Evolutionary conservation across 1,140 invertebrate genomes (phyloP).

Genomic region (Cydia pomonella): DNA sequence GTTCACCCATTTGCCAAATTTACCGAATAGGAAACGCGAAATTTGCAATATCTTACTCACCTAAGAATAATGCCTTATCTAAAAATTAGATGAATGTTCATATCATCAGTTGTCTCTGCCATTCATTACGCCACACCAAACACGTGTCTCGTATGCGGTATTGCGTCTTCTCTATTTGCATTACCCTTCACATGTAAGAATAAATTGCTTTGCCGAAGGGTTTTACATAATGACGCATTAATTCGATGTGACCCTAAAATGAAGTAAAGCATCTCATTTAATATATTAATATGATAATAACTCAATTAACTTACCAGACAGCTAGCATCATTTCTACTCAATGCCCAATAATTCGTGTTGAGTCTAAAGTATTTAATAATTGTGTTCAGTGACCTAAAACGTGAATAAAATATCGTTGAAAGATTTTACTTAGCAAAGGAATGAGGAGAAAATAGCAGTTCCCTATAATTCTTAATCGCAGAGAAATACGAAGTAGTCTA

Average conservation of each 20-base stretch:
- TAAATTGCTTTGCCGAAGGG: constrained; percentile 11
- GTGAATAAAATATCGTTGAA: background rate
- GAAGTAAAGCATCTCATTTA: background rate
- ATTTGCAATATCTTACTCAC: no score
- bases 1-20: no score
- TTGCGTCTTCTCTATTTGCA: constrained; percentile 25
- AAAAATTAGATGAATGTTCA: no score
- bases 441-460: no score
- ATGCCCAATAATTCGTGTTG: background rate
- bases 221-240: background rate
- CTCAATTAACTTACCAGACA: background rate
- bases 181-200: constrained; percentile 19
- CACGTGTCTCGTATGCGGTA: background rate
- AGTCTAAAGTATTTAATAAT: background rate
- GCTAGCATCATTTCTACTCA: background rate
- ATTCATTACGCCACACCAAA: background rate
- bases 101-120: background rate
- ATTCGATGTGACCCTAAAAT: background rate
- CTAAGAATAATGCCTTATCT: no score
- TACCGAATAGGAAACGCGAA: no score
- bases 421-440: no score
- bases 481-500: no score
- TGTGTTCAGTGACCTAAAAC: background rate
- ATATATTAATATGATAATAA: background rate
- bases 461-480: no score